Percentiles rank a stretch among this genome's conserved stretches.
phyloP scores from a whole-genome alignment of 1,140 invertebrate genomes.

The Pogonus chalceus region DNA sequence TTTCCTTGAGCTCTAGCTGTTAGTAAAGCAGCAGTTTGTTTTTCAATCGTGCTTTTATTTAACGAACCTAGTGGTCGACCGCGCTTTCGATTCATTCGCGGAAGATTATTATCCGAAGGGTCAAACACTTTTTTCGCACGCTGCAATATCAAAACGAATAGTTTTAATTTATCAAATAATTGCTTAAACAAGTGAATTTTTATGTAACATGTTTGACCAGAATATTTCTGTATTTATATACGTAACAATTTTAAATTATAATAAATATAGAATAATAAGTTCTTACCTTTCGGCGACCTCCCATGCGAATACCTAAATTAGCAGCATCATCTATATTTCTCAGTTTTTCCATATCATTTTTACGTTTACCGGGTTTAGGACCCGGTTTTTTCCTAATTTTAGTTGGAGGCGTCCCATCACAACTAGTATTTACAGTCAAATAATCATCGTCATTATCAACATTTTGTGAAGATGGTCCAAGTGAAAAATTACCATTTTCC shows the following conservation, averaged over 20 bases:
- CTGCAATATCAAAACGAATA: slow-evolving; percentile 17
- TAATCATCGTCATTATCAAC: slow-evolving; percentile 1
- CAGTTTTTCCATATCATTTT: slow-evolving; percentile 13
- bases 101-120: slow-evolving; percentile 65
- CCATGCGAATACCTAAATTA: slow-evolving; percentile 19
- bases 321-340: slow-evolving; percentile 2
- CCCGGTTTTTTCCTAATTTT: slow-evolving; percentile 16
- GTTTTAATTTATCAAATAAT: background rate
- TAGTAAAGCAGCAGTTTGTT: slow-evolving; percentile 19
- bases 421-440: slow-evolving; percentile 3
- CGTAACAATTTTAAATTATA: background rate
- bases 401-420: slow-evolving; percentile 10
- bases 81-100: slow-evolving; percentile 43
- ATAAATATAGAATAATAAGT: slow-evolving; percentile 6
- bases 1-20: background rate
- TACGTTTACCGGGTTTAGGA: slow-evolving; percentile 14
- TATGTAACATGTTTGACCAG: too few relatives aligned
- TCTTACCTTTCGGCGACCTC: slow-evolving; percentile 30
- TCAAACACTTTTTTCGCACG: slow-evolving; percentile 65
- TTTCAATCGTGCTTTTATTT: slow-evolving; percentile 46
- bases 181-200: too few relatives aligned
- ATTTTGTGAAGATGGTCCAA: slow-evolving; percentile 38
- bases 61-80: slow-evolving; percentile 49
- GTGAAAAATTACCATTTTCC: slow-evolving; percentile 54
- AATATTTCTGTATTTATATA: background rate